Evolutionary conservation across 2,888 invertebrate species (phyloP).

Genomic region (Lapara coniferarum): DNA sequence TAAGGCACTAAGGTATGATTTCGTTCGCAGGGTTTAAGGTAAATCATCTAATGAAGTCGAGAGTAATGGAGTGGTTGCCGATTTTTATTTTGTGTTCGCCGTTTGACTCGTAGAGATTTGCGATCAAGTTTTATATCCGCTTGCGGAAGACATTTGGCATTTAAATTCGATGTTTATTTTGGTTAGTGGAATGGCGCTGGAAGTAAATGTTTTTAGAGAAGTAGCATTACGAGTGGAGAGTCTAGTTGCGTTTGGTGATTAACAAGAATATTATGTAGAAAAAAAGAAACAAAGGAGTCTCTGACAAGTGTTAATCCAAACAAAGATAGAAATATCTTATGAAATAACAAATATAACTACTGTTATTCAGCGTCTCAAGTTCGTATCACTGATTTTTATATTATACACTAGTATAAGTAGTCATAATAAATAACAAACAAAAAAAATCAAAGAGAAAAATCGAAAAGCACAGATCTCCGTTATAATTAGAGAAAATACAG

Average conservation of each 20-base stretch:
- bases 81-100: conserved; percentile 58
- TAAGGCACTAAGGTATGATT: conserved; percentile 27
- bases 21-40: conserved; percentile 30
- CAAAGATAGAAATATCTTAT: no score
- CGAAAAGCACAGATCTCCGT: no score
- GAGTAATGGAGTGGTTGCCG: conserved; percentile 62
- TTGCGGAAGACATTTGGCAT: conserved; percentile 45
- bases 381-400: no score
- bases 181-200: background rate
- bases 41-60: conserved; percentile 54
- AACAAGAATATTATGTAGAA: background rate
- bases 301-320: background rate
- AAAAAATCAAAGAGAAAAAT: no score
- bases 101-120: conserved; percentile 63
- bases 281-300: background rate
- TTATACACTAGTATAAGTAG: no score
- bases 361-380: no score
- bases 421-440: no score
- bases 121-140: conserved; percentile 55
- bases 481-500: no score
- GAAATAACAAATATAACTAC: no score
- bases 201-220: background rate
- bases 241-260: background rate
- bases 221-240: background rate
- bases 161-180: conserved; percentile 39